Evolutionary conservation across 2,797 vertebrate genomes (phyloP), one percentile per base, ranked within the genome.

Genomic region (Knipowitschia caucasica): DNA sequence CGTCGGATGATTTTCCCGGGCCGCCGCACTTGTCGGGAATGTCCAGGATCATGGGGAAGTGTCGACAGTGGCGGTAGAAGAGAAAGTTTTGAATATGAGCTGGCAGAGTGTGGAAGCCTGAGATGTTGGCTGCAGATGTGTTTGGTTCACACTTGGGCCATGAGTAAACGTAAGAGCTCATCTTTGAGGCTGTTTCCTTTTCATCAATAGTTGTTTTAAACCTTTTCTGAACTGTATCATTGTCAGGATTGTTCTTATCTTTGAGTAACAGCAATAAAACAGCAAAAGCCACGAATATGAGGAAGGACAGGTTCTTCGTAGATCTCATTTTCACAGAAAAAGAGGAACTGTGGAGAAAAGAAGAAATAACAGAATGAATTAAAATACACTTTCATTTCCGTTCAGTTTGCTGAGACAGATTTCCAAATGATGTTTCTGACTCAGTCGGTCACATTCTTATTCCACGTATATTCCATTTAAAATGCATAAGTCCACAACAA

Each of bases 61-160:
- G 67, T 3, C 78, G 86, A 69, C 93, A 94, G 71, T 93, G 93
- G 3, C 31, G 75, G 63, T 91, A 90, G 23, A 60, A 78, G 47
- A 94, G 77, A 50, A 93, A 92, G 64, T 92, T 77, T 38, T 89
- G 60, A 3, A 93, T 82, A 1, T 75, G 39, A 5, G 0, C 0
- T 0, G 92, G 83, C 20, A 94, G 80, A 1, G 38, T 2, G 0
- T 10, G 25, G 3, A 96, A 95, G 33, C 60, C 84, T 0, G 50
- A 1, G 1, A 89, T 11, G 12, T 66, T 67, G 31, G 59, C 52
- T 0, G 56, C 80, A 0, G 84, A 86, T 2, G 0, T 0, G 7
- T 92, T 90, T 57, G 10, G 66, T 39, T 55, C 8, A 33, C 92
- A 93, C 25, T 0, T 18, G 11, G 39, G 23, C 79, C 62, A 67